Conservation (phyloP, 2,888 invertebrate species). For the Colletes collaris region DNA sequence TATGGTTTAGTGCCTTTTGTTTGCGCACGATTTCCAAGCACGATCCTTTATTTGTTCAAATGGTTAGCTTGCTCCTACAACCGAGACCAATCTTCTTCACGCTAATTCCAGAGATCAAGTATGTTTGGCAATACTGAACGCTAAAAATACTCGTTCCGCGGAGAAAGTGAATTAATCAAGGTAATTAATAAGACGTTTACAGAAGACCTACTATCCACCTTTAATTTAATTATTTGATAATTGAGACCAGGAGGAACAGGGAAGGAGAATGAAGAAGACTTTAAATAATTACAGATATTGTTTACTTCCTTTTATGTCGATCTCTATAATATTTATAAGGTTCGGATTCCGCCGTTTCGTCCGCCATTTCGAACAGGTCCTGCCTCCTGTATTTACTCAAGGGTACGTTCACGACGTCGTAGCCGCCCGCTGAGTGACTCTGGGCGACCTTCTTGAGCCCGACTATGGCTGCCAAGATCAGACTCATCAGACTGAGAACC, state of each 20-base stretch:
- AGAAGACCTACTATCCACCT: no score
- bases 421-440: slow-evolving; percentile 47
- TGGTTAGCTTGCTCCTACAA: slow-evolving; percentile 25
- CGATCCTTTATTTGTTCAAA: slow-evolving; percentile 21
- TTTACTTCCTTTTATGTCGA: slow-evolving; percentile 66
- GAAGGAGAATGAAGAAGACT: background rate
- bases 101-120: background rate
- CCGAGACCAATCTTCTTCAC: slow-evolving; percentile 17
- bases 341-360: slow-evolving; percentile 70
- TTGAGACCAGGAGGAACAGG: no score
- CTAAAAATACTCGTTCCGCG: background rate
- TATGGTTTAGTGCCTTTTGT: slow-evolving; percentile 3
- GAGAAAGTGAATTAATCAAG: background rate
- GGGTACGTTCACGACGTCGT: slow-evolving; percentile 72
- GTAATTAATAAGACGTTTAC: background rate
- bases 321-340: slow-evolving; percentile 79
- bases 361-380: slow-evolving; percentile 70
- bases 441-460: slow-evolving; percentile 85
- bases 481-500: slow-evolving; percentile 84
- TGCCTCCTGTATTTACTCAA: slow-evolving; percentile 77
- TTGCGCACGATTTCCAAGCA: background rate
- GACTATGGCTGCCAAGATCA: slow-evolving; percentile 86
- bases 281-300: background rate
- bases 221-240: no score
- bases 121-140: slow-evolving; percentile 12